phyloP scores from a whole-genome alignment of 2,888 invertebrate species.

The Alloscopus bannaensis region DNA sequence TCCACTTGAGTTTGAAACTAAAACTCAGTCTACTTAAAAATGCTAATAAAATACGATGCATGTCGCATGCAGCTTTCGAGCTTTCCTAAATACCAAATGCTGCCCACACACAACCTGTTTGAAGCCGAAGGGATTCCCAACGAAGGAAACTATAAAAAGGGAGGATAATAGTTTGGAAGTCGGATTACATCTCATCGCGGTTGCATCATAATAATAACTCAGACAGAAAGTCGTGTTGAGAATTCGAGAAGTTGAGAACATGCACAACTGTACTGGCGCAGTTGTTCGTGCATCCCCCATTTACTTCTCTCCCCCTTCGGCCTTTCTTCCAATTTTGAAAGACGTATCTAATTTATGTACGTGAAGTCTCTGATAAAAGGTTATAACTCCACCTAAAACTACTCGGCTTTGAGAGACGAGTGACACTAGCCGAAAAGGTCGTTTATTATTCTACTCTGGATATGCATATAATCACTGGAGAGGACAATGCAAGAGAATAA shows the following conservation, averaged over 20 bases:
- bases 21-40: background rate
- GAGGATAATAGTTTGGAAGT: background rate
- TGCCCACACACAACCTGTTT: no score
- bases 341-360: no score
- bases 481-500: background rate
- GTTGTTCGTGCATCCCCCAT: no score
- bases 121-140: background rate
- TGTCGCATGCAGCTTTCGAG: no score
- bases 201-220: conserved; percentile 9
- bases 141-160: background rate
- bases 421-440: conserved; percentile 8
- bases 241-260: no score
- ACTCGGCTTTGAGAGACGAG: background rate
- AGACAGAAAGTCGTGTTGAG: background rate
- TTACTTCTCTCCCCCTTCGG: no score
- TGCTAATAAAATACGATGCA: background rate
- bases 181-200: background rate
- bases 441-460: background rate
- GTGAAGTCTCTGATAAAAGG: no score
- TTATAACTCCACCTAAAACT: no score
- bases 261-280: no score
- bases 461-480: background rate
- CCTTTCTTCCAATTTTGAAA: background rate
- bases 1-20: no score
- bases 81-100: no score